Conservation (phyloP, 2,113 vertebrate genomes). For the Oriolus oriolus region DNA sequence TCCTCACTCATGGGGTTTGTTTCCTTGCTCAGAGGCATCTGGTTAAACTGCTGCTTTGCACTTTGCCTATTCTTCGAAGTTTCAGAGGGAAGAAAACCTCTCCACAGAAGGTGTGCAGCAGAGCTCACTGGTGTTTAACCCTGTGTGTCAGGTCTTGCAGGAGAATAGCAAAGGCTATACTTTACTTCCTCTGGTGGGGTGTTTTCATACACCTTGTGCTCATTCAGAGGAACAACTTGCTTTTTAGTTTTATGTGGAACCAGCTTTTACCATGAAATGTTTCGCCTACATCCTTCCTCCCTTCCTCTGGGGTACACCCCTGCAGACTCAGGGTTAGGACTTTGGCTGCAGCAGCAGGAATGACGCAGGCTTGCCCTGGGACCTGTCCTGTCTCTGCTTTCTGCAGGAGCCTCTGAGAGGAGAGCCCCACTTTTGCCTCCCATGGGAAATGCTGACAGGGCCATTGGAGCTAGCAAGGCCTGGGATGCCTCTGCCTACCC, state of each 20-base stretch:
- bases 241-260: constrained; percentile 3
- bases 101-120: accelerated
- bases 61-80: background rate
- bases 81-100: background rate
- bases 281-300: background rate
- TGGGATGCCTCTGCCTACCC: background rate
- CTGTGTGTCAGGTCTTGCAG: background rate
- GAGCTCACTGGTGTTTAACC: background rate
- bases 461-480: background rate
- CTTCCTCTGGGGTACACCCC: background rate
- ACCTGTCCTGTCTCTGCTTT: background rate
- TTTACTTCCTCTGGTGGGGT: background rate
- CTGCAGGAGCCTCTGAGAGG: background rate
- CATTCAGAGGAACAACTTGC: background rate
- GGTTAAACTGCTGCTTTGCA: background rate
- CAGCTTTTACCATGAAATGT: background rate
- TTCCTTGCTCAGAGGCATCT: background rate
- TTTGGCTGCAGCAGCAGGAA: background rate
- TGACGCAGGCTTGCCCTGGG: background rate
- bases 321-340: background rate
- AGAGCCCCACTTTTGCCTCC: background rate
- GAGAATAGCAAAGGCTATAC: background rate
- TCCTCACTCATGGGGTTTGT: background rate
- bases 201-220: background rate
- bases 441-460: accelerated